Percentiles rank a stretch among this genome's conserved stretches.
Conservation (phyloP, 2,888 invertebrate species). For the Drosophila putrida region DNA sequence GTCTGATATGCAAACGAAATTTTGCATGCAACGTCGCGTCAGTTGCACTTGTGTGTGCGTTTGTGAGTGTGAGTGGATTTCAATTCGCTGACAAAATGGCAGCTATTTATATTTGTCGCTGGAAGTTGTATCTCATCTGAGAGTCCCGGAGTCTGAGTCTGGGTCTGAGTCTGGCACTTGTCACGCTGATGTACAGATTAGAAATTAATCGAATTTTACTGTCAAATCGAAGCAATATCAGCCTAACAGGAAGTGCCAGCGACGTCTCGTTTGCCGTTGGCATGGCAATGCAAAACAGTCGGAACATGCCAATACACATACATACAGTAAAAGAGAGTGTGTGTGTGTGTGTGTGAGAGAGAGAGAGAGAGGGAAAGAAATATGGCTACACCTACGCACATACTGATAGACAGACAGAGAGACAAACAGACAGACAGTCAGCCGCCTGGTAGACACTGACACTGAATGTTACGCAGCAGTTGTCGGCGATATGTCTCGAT, state of each 20-base stretch:
- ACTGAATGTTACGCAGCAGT: slow-evolving; percentile 76
- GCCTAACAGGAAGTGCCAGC: slow-evolving; percentile 57
- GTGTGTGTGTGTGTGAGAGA: background rate
- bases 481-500: slow-evolving; percentile 58
- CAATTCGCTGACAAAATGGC: slow-evolving; percentile 71
- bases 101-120: slow-evolving; percentile 75
- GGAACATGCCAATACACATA: slow-evolving; percentile 62
- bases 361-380: slow-evolving; percentile 17
- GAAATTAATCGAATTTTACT: slow-evolving; percentile 80
- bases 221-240: slow-evolving; percentile 72
- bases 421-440: slow-evolving; percentile 36
- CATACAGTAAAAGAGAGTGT: slow-evolving; percentile 10
- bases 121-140: slow-evolving; percentile 5
- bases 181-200: slow-evolving; percentile 75
- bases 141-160: slow-evolving; percentile 29
- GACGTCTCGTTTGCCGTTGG: slow-evolving; percentile 56
- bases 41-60: slow-evolving; percentile 12
- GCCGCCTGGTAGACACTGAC: slow-evolving; percentile 63
- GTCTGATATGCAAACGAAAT: slow-evolving; percentile 51
- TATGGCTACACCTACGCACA: slow-evolving; percentile 50
- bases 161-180: slow-evolving; percentile 56
- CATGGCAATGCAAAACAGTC: slow-evolving; percentile 77
- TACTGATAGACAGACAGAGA: slow-evolving; percentile 24
- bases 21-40: slow-evolving; percentile 69
- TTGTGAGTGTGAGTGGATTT: slow-evolving; percentile 39